Percentiles rank a stretch among this genome's conserved stretches.
Conservation (phyloP, 2,797 vertebrate genomes). For the Hydrocynus forskahlii region DNA sequence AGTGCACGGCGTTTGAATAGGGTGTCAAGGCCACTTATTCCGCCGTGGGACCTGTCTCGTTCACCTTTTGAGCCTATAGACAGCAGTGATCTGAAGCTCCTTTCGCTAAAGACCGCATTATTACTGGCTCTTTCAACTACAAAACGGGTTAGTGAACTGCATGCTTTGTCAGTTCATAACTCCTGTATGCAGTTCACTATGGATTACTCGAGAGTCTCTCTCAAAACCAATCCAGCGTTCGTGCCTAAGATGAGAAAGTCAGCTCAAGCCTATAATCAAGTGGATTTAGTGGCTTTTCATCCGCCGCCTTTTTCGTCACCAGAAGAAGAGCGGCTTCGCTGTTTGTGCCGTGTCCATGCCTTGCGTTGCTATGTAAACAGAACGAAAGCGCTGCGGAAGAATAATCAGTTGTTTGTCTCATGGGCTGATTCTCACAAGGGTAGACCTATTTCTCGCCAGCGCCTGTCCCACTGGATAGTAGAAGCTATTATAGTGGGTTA, state of each 20-base stretch:
- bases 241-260: not conserved
- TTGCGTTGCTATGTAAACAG: not conserved
- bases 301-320: not conserved
- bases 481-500: not conserved
- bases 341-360: not conserved
- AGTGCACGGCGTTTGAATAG: not conserved
- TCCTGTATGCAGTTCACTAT: not conserved
- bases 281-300: not conserved
- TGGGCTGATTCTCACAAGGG: not conserved
- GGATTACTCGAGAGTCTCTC: not conserved
- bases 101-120: slow-evolving; percentile 5
- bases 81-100: not conserved
- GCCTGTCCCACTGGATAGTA: not conserved
- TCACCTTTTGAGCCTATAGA: not conserved
- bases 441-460: not conserved
- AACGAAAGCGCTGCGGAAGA: not conserved
- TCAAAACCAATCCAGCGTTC: not conserved
- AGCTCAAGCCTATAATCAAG: not conserved
- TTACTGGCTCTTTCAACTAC: not conserved
- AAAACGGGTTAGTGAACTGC: not conserved
- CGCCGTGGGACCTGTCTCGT: slow-evolving; percentile 2
- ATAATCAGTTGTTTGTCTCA: not conserved
- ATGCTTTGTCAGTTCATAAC: not conserved
- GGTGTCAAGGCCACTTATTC: not conserved
- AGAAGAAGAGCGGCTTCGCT: not conserved